These are phyloP conservation scores for Machimus atricapillus DNA, from an alignment of 2,888 invertebrate species.

Conservation along the genomic window DNA sequence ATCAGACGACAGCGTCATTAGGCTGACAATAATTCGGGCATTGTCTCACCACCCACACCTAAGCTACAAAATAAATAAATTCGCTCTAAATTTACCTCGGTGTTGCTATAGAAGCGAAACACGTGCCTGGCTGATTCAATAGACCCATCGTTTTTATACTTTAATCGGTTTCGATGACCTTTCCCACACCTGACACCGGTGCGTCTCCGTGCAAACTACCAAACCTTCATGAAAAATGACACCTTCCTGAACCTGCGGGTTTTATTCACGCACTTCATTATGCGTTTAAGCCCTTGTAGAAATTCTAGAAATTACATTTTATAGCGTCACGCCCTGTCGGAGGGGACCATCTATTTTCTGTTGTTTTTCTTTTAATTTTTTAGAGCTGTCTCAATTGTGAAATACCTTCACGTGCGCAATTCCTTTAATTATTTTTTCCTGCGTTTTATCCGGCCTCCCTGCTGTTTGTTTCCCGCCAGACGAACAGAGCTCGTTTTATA, in stretches of 20 bases:
- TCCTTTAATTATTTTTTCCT: slow-evolving; percentile 10
- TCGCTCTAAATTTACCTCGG: not conserved
- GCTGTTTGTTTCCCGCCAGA: not conserved
- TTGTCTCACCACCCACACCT: not conserved
- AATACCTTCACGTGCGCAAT: not conserved
- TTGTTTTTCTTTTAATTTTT: not conserved
- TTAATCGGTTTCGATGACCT: not conserved
- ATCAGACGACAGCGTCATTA: not conserved
- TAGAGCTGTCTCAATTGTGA: slow-evolving; percentile 3
- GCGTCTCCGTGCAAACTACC: not conserved
- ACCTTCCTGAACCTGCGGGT: not conserved
- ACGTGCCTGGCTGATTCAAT: not conserved
- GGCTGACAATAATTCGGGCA: not conserved
- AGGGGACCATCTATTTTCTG: not conserved
- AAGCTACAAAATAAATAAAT: not conserved
- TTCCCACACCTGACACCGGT: not conserved
- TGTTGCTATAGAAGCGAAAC: not conserved
- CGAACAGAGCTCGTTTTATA: not conserved
- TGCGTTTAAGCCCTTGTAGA: not conserved
- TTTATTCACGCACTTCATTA: not conserved
- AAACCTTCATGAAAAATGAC: not conserved
- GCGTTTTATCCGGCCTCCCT: not conserved
- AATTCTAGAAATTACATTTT: not conserved
- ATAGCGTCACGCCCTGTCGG: not conserved
- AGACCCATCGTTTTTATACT: not conserved